Percentiles rank a stretch among this genome's conserved stretches.
phyloP scores from a whole-genome alignment of 1,140 invertebrate genomes.

The Dryas iulia region DNA sequence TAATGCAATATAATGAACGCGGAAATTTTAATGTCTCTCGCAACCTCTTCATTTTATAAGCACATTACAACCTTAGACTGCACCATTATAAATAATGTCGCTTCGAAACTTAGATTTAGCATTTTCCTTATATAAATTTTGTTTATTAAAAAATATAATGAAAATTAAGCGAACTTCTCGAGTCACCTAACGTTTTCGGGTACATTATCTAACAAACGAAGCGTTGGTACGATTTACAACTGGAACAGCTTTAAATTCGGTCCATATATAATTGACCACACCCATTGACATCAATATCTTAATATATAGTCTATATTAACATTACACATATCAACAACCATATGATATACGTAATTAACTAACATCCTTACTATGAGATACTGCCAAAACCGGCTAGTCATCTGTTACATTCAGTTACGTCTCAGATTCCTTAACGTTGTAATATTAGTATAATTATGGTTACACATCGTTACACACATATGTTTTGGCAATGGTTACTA shows the following conservation, averaged over 20 bases:
- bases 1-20: not conserved
- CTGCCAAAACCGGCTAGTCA: constrained; percentile 50
- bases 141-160: not conserved
- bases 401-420: constrained; percentile 23
- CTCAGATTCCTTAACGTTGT: constrained; percentile 1
- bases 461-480: constrained; percentile 16
- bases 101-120: not conserved
- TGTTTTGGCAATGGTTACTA: constrained; percentile 26
- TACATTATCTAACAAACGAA: not conserved
- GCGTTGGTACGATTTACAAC: not conserved
- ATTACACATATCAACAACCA: constrained; percentile 72
- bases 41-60: constrained; percentile 19
- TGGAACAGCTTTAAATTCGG: constrained; percentile 42
- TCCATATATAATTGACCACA: constrained; percentile 72
- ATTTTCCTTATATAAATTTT: not conserved
- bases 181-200: not conserved
- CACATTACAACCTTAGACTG: constrained; percentile 18
- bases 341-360: constrained; percentile 59
- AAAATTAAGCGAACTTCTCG: not conserved
- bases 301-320: constrained; percentile 44
- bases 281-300: constrained; percentile 59
- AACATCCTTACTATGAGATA: constrained; percentile 67
- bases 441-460: constrained; percentile 13
- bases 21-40: constrained; percentile 6
- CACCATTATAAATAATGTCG: not conserved